Percentiles rank a stretch among this genome's conserved stretches.
These are phyloP conservation scores for Danio tinwini DNA, from an alignment of 2,797 vertebrate genomes.

Conservation along the genomic window DNA sequence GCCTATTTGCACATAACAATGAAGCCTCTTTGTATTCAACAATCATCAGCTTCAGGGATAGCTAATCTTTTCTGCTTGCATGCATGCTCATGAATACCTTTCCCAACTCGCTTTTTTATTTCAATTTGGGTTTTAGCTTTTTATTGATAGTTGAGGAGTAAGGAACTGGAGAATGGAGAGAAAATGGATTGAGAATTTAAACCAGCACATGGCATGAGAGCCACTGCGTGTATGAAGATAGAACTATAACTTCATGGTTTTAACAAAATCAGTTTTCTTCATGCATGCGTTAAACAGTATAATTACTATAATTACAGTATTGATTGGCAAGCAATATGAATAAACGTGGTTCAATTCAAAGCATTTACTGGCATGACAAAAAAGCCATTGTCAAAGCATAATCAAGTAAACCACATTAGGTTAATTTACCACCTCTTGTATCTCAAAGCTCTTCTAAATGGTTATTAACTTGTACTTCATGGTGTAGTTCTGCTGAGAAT, in stretches of 20 bases:
- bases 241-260: neutral
- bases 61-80: constrained; percentile 23
- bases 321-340: neutral
- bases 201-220: neutral
- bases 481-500: too few species aligned
- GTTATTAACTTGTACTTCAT: too few species aligned
- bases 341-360: neutral
- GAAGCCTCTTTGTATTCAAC: constrained; percentile 17
- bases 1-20: constrained; percentile 4
- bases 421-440: neutral
- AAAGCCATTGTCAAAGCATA: neutral
- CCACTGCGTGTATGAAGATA: neutral
- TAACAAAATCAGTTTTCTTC: neutral
- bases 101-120: neutral
- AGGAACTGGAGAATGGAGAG: neutral
- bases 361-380: neutral
- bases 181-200: neutral
- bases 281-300: neutral
- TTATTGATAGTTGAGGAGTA: neutral
- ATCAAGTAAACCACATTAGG: neutral
- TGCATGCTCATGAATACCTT: constrained; percentile 4
- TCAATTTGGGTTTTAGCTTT: neutral
- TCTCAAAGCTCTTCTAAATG: neutral
- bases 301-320: neutral
- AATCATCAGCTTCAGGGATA: constrained; percentile 1